Conservation (phyloP, 2,113 vertebrate species). For the Melanotaenia duboulayi region DNA sequence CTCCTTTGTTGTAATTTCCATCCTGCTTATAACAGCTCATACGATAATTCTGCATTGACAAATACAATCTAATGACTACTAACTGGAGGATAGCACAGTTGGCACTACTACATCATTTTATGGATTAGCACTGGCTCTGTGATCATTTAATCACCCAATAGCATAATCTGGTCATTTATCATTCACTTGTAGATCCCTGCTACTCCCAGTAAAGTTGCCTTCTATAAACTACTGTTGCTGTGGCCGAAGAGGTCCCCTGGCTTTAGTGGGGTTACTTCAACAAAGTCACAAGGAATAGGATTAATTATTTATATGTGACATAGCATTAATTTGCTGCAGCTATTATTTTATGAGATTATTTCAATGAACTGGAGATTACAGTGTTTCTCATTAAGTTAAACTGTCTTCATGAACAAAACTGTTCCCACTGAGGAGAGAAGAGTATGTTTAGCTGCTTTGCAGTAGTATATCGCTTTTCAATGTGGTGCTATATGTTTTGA, state of each 20-base stretch:
- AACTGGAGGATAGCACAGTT: conserved; percentile 45
- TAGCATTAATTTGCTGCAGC: background rate
- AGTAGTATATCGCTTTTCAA: conserved; percentile 13
- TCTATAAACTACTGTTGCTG: conserved; percentile 51
- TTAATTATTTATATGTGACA: background rate
- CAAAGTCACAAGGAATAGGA: conserved; percentile 6
- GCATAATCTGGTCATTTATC: conserved; percentile 61
- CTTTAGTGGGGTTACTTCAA: conserved; percentile 30
- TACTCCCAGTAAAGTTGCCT: conserved; percentile 45
- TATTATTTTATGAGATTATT: background rate
- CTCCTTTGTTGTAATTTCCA: conserved; percentile 29
- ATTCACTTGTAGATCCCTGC: conserved; percentile 26
- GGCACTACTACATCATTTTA: conserved; percentile 62
- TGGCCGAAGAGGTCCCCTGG: conserved; percentile 18
- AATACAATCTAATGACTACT: conserved; percentile 63
- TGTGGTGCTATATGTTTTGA: conserved; percentile 43
- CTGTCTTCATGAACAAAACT: conserved; percentile 32
- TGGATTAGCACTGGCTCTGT: conserved; percentile 54
- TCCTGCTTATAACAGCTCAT: conserved; percentile 18
- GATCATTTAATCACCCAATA: conserved; percentile 56
- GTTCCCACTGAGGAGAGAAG: conserved; percentile 28
- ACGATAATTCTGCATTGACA: conserved; percentile 29
- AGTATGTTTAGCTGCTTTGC: conserved; percentile 34
- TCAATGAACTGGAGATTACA: background rate
- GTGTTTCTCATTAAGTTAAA: conserved; percentile 1